Evolutionary conservation across 2,888 invertebrate genomes (phyloP).

Genomic region (Leptopilina drosophilae): DNA sequence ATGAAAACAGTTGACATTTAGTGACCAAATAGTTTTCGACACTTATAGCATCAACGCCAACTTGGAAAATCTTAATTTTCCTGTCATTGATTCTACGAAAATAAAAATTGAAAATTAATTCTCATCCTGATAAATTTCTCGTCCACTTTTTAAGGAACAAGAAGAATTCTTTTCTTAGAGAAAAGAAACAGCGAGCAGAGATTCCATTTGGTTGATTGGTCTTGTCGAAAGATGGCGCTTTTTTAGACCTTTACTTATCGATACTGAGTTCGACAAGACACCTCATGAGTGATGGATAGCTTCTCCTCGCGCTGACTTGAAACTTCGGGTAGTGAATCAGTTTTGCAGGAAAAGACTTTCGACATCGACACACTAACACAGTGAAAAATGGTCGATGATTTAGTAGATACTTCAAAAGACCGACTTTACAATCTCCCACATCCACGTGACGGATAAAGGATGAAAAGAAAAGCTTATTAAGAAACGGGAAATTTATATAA

Average conservation of each 20-base stretch:
- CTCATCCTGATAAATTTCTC: no score
- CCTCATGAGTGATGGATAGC: constrained; percentile 44
- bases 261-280: constrained; percentile 39
- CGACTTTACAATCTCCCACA: constrained; percentile 24
- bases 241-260: constrained; percentile 36
- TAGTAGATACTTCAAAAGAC: constrained; percentile 16
- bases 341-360: constrained; percentile 10
- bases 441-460: constrained; percentile 4
- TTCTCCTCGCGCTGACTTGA: constrained; percentile 34
- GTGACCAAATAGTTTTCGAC: no score
- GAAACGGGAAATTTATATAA: neutral
- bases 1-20: no score
- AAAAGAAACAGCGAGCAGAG: neutral
- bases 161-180: no score
- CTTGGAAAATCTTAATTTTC: no score
- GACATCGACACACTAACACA: neutral
- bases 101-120: no score
- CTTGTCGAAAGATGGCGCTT: constrained; percentile 19
- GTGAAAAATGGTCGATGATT: constrained; percentile 24
- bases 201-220: neutral
- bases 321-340: constrained; percentile 42
- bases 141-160: no score
- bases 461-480: neutral
- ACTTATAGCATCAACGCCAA: no score
- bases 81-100: no score